These are phyloP conservation scores for Ceyx erithaca DNA, from an alignment of 2,797 vertebrate species.

Conservation along the genomic window DNA sequence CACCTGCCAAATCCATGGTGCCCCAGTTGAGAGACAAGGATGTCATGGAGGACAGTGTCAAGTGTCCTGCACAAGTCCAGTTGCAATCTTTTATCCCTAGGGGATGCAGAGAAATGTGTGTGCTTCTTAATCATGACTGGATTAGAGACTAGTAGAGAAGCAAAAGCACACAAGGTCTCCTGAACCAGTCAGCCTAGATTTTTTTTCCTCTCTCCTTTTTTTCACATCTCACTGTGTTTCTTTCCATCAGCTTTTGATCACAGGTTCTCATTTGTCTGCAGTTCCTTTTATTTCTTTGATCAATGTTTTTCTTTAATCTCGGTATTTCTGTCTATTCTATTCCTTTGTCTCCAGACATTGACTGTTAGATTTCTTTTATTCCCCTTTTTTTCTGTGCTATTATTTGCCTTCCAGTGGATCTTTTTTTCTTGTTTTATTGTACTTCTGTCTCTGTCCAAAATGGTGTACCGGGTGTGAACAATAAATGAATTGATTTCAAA, in stretches of 20 bases:
- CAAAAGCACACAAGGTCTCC: background rate
- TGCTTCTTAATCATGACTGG: background rate
- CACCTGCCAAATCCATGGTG: background rate
- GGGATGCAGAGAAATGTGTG: background rate
- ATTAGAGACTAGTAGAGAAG: background rate
- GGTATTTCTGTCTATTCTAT: background rate
- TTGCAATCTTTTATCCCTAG: background rate
- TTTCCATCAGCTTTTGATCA: conserved; percentile 56
- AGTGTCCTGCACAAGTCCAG: background rate
- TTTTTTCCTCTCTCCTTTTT: background rate
- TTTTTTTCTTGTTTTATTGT: conserved; percentile 9
- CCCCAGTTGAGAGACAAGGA: too few species aligned
- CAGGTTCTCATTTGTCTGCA: background rate
- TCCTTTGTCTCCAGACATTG: conserved; percentile 20
- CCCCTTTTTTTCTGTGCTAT: background rate
- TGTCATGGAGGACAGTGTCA: background rate
- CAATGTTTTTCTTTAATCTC: conserved; percentile 54
- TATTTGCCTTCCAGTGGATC: conserved; percentile 17
- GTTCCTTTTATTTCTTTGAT: conserved; percentile 44
- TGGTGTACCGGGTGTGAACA: conserved; percentile 1
- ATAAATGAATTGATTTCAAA: conserved; percentile 52
- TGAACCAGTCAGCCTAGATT: background rate
- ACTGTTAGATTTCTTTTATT: background rate
- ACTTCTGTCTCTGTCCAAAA: background rate
- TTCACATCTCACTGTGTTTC: background rate